A percentile compares a stretch with the other conserved stretches of the same genome.
phyloP scores from a whole-genome alignment of 2,113 vertebrate species.

The Ceratotherium simum region DNA sequence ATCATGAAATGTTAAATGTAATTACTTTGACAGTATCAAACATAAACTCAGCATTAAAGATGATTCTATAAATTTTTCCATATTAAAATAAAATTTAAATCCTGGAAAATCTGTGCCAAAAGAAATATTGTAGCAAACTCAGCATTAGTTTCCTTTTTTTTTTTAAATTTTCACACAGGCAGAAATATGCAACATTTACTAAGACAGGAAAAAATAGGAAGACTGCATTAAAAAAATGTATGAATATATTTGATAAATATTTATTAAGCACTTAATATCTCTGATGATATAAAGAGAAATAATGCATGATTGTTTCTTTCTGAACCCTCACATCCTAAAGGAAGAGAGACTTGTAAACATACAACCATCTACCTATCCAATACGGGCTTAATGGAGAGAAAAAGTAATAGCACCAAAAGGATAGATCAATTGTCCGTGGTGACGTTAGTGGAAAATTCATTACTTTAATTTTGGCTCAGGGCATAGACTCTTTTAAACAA shows the following conservation, averaged over 20 bases:
- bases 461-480: not conserved
- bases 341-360: not conserved
- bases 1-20: not conserved
- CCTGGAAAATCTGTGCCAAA: not conserved
- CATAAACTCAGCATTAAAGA: not conserved
- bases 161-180: not conserved
- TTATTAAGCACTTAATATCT: not conserved
- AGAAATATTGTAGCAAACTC: not conserved
- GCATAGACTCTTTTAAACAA: not conserved
- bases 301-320: not conserved
- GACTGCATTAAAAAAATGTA: not conserved
- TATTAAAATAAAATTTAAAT: not conserved
- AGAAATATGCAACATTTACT: not conserved
- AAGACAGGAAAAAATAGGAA: not conserved
- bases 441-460: not conserved
- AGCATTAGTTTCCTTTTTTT: not conserved
- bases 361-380: not conserved
- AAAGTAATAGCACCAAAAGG: not conserved
- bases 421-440: fast-evolving
- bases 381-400: not conserved
- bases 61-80: not conserved
- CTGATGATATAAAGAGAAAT: not conserved
- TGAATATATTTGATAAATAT: not conserved
- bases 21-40: constrained; percentile 19
- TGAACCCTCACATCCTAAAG: not conserved